These are phyloP conservation scores for Sinosuthora webbiana DNA, from an alignment of 2,113 vertebrate species.

Conservation along the genomic window DNA sequence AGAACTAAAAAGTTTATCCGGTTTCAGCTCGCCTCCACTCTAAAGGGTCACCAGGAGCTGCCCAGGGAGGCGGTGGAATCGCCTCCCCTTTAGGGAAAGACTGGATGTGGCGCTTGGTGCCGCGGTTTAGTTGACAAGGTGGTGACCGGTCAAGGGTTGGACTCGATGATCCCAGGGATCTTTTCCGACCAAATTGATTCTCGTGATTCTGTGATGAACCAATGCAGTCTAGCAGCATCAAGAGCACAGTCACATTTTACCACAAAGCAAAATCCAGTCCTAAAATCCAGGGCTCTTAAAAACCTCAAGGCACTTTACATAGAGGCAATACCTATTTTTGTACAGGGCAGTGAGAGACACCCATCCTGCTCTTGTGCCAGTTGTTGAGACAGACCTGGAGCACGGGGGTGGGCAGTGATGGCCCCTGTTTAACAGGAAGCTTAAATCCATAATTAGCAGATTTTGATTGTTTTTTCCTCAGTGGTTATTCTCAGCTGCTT, in stretches of 20 bases:
- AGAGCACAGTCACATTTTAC: not conserved
- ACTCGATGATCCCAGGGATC: not conserved
- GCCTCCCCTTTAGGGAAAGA: accelerated
- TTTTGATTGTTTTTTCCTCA: accelerated
- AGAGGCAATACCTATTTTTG: not conserved
- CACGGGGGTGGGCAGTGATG: accelerated
- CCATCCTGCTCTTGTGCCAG: not conserved
- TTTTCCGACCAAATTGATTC: not conserved
- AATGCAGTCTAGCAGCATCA: not conserved
- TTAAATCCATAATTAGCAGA: not conserved
- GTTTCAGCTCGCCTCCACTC: not conserved
- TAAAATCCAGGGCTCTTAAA: not conserved
- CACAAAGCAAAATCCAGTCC: not conserved
- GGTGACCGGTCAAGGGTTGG: not conserved
- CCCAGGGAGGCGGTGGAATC: not conserved
- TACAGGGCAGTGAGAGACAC: not conserved
- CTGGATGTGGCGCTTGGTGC: not conserved
- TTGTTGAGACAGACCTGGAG: not conserved
- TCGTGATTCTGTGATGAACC: not conserved
- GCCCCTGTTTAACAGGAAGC: not conserved
- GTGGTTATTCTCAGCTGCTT: not conserved
- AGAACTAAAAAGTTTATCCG: not conserved
- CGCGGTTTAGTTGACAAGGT: not conserved
- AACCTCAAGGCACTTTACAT: not conserved
- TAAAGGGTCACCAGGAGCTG: not conserved